Conservation (phyloP, 92 coral and sea anemone genomes). For the Epizoanthus scotinus region DNA sequence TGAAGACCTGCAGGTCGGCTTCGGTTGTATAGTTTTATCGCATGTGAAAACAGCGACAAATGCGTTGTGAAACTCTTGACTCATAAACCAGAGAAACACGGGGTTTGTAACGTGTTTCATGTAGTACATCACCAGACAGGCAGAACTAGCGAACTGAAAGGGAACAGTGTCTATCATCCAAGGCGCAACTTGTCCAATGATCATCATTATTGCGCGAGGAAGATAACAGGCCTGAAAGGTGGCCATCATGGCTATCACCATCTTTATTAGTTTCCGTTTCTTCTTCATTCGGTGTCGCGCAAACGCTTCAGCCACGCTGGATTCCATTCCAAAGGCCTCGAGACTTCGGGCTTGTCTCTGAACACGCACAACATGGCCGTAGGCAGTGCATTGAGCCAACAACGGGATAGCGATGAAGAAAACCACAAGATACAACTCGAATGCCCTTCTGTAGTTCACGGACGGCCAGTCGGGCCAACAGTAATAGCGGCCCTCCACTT, state of each 20-base stretch:
- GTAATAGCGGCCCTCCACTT: neutral
- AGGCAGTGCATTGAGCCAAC: neutral
- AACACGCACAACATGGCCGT: neutral
- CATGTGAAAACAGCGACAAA: slow-evolving; percentile 17
- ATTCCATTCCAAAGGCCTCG: neutral
- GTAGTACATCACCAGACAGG: slow-evolving; percentile 51
- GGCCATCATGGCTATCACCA: slow-evolving; percentile 45
- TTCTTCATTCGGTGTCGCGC: slow-evolving; percentile 6
- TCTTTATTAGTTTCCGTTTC: slow-evolving; percentile 19
- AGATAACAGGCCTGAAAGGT: slow-evolving; percentile 62
- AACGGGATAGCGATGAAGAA: slow-evolving; percentile 45
- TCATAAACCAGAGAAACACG: slow-evolving; percentile 54
- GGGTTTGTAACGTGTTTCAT: slow-evolving; percentile 65
- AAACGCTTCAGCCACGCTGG: neutral
- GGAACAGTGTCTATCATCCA: neutral
- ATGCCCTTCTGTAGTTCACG: slow-evolving; percentile 26
- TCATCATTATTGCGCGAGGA: slow-evolving; percentile 61
- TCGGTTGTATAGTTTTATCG: neutral
- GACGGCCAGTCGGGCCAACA: slow-evolving; percentile 48
- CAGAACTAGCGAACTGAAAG: slow-evolving; percentile 27
- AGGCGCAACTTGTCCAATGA: slow-evolving; percentile 47
- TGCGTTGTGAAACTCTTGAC: slow-evolving; percentile 52
- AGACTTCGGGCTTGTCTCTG: slow-evolving; percentile 5
- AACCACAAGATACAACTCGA: slow-evolving; percentile 42
- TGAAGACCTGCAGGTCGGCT: neutral